Percentiles rank a stretch among this genome's conserved stretches.
Conservation (phyloP, 1,140 invertebrate genomes). For the Microplitis mediator region DNA sequence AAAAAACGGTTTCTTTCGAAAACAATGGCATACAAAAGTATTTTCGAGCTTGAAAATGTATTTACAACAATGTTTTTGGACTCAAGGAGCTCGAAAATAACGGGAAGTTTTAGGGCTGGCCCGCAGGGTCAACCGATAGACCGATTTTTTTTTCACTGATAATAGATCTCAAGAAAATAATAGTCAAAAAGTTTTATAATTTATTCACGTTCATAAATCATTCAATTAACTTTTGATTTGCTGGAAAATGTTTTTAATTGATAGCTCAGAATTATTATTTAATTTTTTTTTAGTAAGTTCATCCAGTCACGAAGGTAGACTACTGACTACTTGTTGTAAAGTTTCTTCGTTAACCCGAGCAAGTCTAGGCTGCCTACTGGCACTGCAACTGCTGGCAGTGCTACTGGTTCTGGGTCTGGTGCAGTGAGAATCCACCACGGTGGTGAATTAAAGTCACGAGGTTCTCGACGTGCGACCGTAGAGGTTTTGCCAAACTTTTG, state of each 20-base stretch:
- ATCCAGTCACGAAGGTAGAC: background rate
- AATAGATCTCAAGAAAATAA: background rate
- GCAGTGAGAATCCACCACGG: background rate
- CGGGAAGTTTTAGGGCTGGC: too few species aligned
- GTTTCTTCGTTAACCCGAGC: conserved; percentile 19
- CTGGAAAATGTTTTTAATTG: background rate
- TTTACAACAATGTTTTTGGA: too few species aligned
- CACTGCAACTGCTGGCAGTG: background rate
- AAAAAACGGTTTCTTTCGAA: too few species aligned
- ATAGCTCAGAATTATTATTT: background rate
- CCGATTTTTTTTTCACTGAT: too few species aligned
- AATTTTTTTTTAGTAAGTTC: background rate
- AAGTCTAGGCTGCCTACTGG: background rate
- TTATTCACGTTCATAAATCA: background rate
- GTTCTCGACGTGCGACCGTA: background rate
- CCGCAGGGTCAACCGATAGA: too few species aligned
- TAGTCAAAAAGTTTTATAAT: background rate
- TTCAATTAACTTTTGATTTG: background rate
- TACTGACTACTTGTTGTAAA: conserved; percentile 8
- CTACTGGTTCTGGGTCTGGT: too few species aligned
- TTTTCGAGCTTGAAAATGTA: too few species aligned
- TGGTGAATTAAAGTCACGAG: conserved; percentile 25
- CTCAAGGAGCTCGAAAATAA: too few species aligned
- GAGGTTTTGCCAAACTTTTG: too few species aligned
- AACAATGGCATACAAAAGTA: too few species aligned